Percentiles rank a stretch among this genome's conserved stretches.
Conservation (phyloP, 2,113 vertebrate species). For the Tragelaphus imberbis region DNA sequence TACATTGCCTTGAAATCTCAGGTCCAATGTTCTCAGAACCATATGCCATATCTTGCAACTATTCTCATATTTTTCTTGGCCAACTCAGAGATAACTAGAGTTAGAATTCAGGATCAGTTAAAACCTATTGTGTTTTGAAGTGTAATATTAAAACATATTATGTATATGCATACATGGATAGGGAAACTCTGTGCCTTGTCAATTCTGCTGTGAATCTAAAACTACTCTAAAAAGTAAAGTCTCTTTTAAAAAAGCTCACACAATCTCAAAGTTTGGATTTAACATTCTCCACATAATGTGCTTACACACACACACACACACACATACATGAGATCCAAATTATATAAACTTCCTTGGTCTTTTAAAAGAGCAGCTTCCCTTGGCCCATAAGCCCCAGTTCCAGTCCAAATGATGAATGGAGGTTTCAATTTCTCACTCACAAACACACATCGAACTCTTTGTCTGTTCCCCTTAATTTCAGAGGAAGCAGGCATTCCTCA, state of each 20-base stretch:
- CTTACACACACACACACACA: not conserved
- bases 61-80: not conserved
- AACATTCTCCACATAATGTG: not conserved
- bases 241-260: not conserved
- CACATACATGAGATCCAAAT: not conserved
- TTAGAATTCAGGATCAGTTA: not conserved
- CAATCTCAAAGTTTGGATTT: not conserved
- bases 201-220: not conserved
- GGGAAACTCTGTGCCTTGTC: not conserved
- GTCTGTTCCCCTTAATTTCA: constrained; percentile 66
- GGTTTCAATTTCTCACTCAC: constrained; percentile 55
- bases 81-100: not conserved
- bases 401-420: not conserved
- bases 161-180: not conserved
- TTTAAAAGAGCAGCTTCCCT: not conserved
- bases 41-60: not conserved
- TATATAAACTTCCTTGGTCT: not conserved
- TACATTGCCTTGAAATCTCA: not conserved
- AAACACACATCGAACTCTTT: constrained; percentile 40
- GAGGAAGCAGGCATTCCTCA: constrained; percentile 54
- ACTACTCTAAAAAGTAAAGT: not conserved
- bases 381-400: not conserved
- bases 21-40: not conserved
- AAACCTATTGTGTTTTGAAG: not conserved
- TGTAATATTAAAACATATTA: not conserved